Evolutionary conservation across 2,888 invertebrate genomes (phyloP).

Genomic region (Drosophila conformis): DNA sequence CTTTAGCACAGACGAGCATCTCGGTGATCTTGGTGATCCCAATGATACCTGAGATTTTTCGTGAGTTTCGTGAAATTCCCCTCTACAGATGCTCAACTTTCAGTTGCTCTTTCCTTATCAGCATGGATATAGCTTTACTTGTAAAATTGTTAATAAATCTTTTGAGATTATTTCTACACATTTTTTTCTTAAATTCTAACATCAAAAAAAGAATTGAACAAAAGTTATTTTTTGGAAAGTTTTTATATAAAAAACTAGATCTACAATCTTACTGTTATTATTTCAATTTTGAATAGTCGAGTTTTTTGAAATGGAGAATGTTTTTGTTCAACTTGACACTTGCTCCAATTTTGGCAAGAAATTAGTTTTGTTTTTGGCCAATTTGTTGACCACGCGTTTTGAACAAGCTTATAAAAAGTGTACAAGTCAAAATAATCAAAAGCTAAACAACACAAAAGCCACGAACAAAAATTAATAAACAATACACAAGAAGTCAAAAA

Average conservation of each 20-base stretch:
- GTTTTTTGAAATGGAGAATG: conserved; percentile 33
- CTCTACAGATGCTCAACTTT: not conserved
- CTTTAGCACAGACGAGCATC: conserved; percentile 28
- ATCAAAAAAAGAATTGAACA: not conserved
- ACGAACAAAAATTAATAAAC: conserved; percentile 15
- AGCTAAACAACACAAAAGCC: conserved; percentile 36
- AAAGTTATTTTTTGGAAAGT: not conserved
- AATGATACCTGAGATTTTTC: conserved; percentile 1
- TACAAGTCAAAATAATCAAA: conserved; percentile 44
- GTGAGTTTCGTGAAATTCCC: not conserved
- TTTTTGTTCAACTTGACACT: conserved; percentile 36
- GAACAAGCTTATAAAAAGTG: conserved; percentile 22
- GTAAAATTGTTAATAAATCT: not conserved
- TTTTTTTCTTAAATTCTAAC: no score
- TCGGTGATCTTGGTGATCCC: conserved; percentile 18
- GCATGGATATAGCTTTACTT: not conserved
- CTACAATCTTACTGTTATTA: not conserved
- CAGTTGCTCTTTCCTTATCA: conserved; percentile 3
- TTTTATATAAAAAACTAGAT: not conserved
- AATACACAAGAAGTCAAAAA: conserved; percentile 11
- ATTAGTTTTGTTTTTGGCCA: conserved; percentile 37
- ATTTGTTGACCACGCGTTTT: conserved; percentile 50
- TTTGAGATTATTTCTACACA: no score
- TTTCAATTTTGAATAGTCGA: not conserved
- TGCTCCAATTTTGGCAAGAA: conserved; percentile 58